phyloP scores from a whole-genome alignment of 2,888 invertebrate species.

The Patella depressa region DNA sequence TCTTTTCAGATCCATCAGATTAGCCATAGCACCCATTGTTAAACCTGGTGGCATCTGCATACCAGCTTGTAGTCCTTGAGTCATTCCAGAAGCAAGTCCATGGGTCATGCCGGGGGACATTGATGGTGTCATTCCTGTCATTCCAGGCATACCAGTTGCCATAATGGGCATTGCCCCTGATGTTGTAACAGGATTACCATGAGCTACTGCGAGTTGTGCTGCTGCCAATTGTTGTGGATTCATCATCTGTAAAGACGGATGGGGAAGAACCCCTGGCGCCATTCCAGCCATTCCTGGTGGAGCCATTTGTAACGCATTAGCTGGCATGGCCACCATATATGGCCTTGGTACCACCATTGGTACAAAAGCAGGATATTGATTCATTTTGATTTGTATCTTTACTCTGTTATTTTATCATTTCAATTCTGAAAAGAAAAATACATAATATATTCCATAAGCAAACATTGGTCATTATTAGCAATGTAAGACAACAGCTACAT shows the following conservation, averaged over 20 bases:
- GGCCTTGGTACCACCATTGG: constrained; percentile 63
- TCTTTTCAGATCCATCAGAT: constrained; percentile 10
- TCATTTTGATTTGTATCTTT: constrained; percentile 34
- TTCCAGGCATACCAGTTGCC: constrained; percentile 20
- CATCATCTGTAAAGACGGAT: constrained; percentile 1
- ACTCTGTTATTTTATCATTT: constrained; percentile 5
- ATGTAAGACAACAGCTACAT: too few species aligned
- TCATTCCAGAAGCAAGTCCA: neutral
- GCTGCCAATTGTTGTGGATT: neutral
- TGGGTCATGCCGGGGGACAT: neutral
- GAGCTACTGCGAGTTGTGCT: constrained; percentile 1
- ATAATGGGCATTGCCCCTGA: constrained; percentile 24
- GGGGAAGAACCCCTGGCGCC: neutral
- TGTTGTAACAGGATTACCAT: constrained; percentile 26
- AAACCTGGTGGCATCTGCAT: constrained; percentile 28
- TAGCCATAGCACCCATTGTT: constrained; percentile 23
- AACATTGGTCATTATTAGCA: too few species aligned
- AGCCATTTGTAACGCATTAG: constrained; percentile 27
- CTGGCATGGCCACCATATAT: constrained; percentile 60
- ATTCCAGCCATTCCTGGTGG: constrained; percentile 31
- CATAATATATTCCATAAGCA: too few species aligned
- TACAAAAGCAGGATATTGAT: constrained; percentile 57
- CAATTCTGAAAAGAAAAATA: neutral
- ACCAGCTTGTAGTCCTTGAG: neutral
- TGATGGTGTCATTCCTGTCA: constrained; percentile 14